These are phyloP conservation scores for Bombus balteatus DNA, from an alignment of 1,140 invertebrate genomes.

Conservation along the genomic window DNA sequence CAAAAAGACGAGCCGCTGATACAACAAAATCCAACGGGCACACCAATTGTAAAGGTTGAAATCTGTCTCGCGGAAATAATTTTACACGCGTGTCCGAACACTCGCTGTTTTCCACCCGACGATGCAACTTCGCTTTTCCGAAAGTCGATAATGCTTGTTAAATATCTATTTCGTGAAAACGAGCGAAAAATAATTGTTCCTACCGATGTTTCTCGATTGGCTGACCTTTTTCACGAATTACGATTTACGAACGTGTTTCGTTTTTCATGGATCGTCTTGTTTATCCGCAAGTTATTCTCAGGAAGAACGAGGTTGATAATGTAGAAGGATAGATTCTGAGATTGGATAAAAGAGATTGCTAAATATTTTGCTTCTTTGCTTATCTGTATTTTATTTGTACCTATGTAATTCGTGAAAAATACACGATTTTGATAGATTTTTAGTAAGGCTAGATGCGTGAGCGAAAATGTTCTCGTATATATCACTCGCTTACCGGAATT, in stretches of 20 bases:
- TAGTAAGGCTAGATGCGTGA: too few species aligned
- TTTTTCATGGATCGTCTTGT: neutral
- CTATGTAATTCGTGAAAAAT: too few species aligned
- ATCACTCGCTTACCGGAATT: too few species aligned
- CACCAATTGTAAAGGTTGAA: neutral
- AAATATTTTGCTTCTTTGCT: too few species aligned
- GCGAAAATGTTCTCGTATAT: too few species aligned
- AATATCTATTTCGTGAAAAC: conserved; percentile 6
- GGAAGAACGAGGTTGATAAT: neutral
- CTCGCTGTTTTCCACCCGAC: neutral
- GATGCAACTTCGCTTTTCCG: neutral
- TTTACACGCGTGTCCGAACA: neutral
- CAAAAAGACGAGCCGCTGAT: conserved; percentile 20
- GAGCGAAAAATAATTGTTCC: neutral
- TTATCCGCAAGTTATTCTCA: neutral
- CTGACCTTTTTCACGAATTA: neutral
- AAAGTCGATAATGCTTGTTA: conserved; percentile 16
- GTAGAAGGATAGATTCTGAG: neutral
- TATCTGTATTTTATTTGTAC: too few species aligned
- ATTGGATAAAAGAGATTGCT: neutral
- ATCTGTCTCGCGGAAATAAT: conserved; percentile 10
- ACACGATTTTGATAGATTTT: too few species aligned
- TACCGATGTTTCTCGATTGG: too few species aligned
- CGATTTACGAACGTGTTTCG: neutral
- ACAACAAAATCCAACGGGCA: neutral